Evolutionary conservation across 2,888 invertebrate species (phyloP).

Genomic region (Polydrusus tereticollis): DNA sequence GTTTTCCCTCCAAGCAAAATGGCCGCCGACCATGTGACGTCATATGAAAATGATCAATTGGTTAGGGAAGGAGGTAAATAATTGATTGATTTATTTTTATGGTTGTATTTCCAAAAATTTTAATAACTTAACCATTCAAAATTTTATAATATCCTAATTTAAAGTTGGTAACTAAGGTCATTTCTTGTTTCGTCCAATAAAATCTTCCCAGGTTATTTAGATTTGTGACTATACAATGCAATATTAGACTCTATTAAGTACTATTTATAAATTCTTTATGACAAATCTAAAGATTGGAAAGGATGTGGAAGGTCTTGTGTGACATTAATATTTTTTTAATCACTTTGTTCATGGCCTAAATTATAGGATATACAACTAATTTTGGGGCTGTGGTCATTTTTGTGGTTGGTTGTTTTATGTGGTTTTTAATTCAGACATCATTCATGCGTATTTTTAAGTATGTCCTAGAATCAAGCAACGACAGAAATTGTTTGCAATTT

Average conservation of each 20-base stretch:
- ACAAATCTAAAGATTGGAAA: neutral
- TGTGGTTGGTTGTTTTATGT: neutral
- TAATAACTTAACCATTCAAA: neutral
- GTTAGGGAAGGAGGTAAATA: too few species aligned
- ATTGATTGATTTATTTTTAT: too few species aligned
- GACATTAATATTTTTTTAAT: slow-evolving; percentile 14
- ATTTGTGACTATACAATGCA: neutral
- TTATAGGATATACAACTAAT: neutral
- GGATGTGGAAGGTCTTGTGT: neutral
- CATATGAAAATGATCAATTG: too few species aligned
- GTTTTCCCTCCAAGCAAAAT: too few species aligned
- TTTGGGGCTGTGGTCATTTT: neutral
- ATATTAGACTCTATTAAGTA: neutral
- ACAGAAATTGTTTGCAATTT: too few species aligned
- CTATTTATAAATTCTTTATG: neutral
- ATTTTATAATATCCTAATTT: neutral
- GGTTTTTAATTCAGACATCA: neutral
- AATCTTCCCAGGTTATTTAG: slow-evolving; percentile 1
- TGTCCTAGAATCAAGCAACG: neutral
- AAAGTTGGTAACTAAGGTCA: neutral
- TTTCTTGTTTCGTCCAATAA: neutral
- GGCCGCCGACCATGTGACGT: too few species aligned
- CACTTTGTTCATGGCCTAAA: neutral
- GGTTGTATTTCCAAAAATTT: too few species aligned
- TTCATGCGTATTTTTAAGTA: too few species aligned